Base-by-base conservation (phyloP, 2,797 vertebrate species). In the Triplophysa yarkandensis region DNA sequence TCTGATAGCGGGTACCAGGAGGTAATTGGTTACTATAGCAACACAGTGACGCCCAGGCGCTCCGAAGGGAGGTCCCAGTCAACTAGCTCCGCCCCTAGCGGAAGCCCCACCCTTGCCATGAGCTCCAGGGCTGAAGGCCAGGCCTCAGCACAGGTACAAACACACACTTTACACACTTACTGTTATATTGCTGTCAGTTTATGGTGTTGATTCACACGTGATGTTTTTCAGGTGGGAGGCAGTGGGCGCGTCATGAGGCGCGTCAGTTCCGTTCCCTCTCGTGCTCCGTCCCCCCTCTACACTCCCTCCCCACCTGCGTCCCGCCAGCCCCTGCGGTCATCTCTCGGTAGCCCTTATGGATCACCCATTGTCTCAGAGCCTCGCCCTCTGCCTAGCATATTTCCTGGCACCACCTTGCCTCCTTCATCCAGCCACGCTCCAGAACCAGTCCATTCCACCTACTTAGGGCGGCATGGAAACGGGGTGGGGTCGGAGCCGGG, bases 1-100 rank as follows among this genome's bases (percentile, higher is more conserved):
- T 95, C 96, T 0, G 97, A 99, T 89, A 99, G 97, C 68, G 96
- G 97, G 71, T 98, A 98, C 89, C 97, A 98, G 84, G 97, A 99
- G 93, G 94, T 95, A 82, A 94, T 94, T 75, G 89, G 94, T 88
- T 98, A 96, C 72, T 96, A 95, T 83, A 97, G 95, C 87, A 90
- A 88, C 87, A 89, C 87, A 86, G 95, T 97, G 81, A 96, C 92
- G 63, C 83, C 94, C 83, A 95, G 88, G 85, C 95, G 95, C 68
- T 87, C 93, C 0, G 96, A 97, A 82, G 90, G 89, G 6, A 91
- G 95, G 72, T 94, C 93, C 5, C 95, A 94, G 8, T 84, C 94
- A 30, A 93, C 95, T 1, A 91, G 96, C 83, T 87, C 23, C 32
- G 96, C 90, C 86, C 85, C 79, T 81, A 84, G 89, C 81, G 93